Base-by-base conservation (phyloP, 2,113 vertebrate genomes). In the Bolborhynchus lineola region DNA sequence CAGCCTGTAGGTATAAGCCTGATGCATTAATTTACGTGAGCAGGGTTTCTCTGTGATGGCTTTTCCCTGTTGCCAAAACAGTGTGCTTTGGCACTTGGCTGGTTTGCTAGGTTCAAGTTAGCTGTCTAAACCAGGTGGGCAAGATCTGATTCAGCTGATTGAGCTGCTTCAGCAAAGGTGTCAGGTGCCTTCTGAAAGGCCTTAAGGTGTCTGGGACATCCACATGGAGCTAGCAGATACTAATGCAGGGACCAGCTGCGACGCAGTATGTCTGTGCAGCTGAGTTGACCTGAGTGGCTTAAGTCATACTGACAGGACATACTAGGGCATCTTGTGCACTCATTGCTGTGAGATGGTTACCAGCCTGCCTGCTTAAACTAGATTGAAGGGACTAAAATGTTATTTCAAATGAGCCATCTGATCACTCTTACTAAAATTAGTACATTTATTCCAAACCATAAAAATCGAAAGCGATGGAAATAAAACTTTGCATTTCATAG, bases 401-500 rank as follows among this genome's bases (percentile, higher is more conserved):
- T 92, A 26, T 31, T 79, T 92, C 55, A 70, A 82, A 78, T 71
- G 28, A 93, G 10, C 64, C n/a, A 79, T 78, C 19, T 52, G 88
- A 14, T 35, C 29, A 33, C 24, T 68, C 10, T 31, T 33, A 81
- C 16, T 63, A 65, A 79, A 88, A 55, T 57, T 15, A 74, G 8
- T 63, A 6, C 13, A 21, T 84, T 84, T 82, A 78, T 55, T 92
- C 29, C 33, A 71, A 85, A 62, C 23, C 6, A 10, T 67, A 71
- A 39, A 53, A 82, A 55, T 64, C 13, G 31, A 59, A 74, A 82
- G 14, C 20, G 4, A 29, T 72, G 12, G 33, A 69, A 94, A 59
- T 59, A 59, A 78, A 71, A 5, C 1, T 39, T 71, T 41, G 4
- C 26, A 62, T 91, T 88, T 92, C 29, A 37, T 79, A 35, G 10